Percentiles rank a stretch among this genome's conserved stretches.
These are phyloP conservation scores for Erebia aethiops DNA, from an alignment of 2,888 invertebrate species.

Conservation along the genomic window DNA sequence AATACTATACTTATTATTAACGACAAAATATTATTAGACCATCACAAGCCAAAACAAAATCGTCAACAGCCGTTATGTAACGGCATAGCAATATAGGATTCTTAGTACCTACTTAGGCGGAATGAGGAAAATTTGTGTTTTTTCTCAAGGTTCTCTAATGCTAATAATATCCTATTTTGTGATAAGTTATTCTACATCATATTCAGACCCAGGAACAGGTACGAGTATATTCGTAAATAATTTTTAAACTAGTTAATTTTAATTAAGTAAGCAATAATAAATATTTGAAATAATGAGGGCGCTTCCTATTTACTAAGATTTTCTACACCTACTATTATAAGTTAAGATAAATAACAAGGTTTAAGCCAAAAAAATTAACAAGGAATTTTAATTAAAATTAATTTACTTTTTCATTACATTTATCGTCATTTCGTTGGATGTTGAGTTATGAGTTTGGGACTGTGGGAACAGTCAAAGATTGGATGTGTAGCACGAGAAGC, in stretches of 20 bases:
- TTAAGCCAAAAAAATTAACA: too few species aligned
- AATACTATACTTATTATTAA: too few species aligned
- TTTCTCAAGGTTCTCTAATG: constrained; percentile 6
- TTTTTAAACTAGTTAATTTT: not conserved
- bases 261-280: too few species aligned
- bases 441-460: not conserved
- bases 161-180: constrained; percentile 1
- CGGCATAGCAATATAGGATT: not conserved
- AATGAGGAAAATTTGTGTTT: constrained; percentile 13
- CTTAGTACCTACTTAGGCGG: not conserved
- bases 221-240: too few species aligned
- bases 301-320: too few species aligned
- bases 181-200: not conserved
- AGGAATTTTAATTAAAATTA: not conserved
- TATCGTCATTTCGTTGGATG: not conserved
- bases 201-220: too few species aligned
- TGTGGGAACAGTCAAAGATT: not conserved
- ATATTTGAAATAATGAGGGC: too few species aligned
- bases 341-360: too few species aligned
- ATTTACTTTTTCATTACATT: not conserved
- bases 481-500: not conserved
- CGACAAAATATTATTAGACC: not conserved
- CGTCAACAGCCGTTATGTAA: not conserved
- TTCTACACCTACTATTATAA: too few species aligned
- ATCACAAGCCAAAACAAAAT: not conserved